A percentile compares a stretch with the other conserved stretches of the same genome.
phyloP scores from a whole-genome alignment of 1,140 invertebrate genomes.

The Drosophila paulistorum region DNA sequence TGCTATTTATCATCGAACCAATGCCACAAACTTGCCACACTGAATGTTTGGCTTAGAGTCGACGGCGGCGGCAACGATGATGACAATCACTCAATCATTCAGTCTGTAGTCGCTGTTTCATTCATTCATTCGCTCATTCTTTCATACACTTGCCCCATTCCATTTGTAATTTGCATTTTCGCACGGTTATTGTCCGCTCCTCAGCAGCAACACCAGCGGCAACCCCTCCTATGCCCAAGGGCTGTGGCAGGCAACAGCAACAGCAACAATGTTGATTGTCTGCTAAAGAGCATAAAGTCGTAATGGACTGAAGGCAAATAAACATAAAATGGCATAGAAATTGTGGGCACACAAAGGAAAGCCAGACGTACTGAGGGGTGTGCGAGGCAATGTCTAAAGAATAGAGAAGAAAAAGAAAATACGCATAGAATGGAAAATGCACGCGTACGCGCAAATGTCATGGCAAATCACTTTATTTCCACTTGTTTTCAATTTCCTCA shows the following conservation, averaged over 20 bases:
- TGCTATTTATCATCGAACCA: constrained; percentile 62
- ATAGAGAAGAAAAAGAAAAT: constrained; percentile 29
- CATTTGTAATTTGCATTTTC: constrained; percentile 77
- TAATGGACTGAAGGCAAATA: constrained; percentile 80
- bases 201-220: constrained; percentile 2
- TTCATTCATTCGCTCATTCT: constrained; percentile 42
- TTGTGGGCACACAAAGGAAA: constrained; percentile 72
- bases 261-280: constrained; percentile 74
- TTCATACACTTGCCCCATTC: constrained; percentile 27
- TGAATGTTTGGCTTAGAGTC: constrained; percentile 48
- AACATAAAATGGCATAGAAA: constrained; percentile 77
- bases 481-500: constrained; percentile 76
- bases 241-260: neutral
- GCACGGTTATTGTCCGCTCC: constrained; percentile 63
- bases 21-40: constrained; percentile 43
- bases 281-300: constrained; percentile 81
- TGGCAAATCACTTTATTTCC: constrained; percentile 80
- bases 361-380: neutral
- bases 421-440: constrained; percentile 60
- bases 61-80: neutral
- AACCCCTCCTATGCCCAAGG: no score
- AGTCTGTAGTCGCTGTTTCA: constrained; percentile 26
- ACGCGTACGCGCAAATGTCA: constrained; percentile 75
- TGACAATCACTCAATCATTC: constrained; percentile 65
- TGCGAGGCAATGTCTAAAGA: neutral